These are phyloP conservation scores for Rhynchotus rufescens DNA, from an alignment of 2,797 vertebrate species.

Conservation along the genomic window DNA sequence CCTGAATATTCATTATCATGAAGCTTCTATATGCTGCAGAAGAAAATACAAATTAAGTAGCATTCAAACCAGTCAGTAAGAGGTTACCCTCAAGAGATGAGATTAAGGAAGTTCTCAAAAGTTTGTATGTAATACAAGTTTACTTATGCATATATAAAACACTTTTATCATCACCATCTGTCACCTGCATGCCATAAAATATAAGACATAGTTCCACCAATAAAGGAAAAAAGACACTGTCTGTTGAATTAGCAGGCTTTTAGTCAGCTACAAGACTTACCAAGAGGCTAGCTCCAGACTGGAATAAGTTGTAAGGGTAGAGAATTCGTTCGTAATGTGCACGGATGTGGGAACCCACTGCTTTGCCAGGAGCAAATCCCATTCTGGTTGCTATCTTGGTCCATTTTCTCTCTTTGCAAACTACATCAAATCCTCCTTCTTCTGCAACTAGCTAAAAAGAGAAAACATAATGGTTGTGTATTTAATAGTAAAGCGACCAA, in stretches of 20 bases:
- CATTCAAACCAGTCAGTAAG: neutral
- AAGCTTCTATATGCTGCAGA: neutral
- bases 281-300: slow-evolving; percentile 89
- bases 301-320: slow-evolving; percentile 95
- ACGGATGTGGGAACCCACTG: slow-evolving; percentile 94
- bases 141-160: neutral
- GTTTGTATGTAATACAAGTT: neutral
- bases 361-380: slow-evolving; percentile 96
- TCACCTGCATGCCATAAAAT: neutral
- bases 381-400: slow-evolving; percentile 95
- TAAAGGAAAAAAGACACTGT: neutral
- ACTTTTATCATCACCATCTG: neutral
- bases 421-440: slow-evolving; percentile 93
- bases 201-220: neutral
- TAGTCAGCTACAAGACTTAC: slow-evolving; percentile 76
- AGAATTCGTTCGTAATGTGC: slow-evolving; percentile 95
- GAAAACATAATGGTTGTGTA: neutral
- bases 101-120: neutral
- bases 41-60: neutral
- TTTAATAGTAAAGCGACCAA: neutral
- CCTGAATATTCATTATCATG: fast-evolving
- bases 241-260: neutral
- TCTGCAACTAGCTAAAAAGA: slow-evolving; percentile 91
- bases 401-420: slow-evolving; percentile 97
- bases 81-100: neutral